These are phyloP conservation scores for Drosophila mayri DNA, from an alignment of 1,140 invertebrate genomes.

Conservation along the genomic window DNA sequence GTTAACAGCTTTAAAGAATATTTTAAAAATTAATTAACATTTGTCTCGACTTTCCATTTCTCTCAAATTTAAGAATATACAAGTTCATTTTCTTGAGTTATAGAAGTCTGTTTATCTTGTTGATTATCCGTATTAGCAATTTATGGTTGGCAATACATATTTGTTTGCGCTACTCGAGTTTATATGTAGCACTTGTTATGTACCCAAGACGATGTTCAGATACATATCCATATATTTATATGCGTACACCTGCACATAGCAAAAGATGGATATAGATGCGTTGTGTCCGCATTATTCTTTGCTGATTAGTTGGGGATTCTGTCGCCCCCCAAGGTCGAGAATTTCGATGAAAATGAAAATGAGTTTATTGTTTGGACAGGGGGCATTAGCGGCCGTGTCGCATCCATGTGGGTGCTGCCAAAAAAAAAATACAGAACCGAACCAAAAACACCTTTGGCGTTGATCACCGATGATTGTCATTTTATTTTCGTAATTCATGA, in stretches of 20 bases:
- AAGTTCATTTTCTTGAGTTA: background rate
- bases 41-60: background rate
- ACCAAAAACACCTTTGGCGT: constrained; percentile 62
- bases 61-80: background rate
- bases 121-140: constrained; percentile 15
- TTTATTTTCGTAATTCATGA: constrained; percentile 82
- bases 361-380: constrained; percentile 78
- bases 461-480: constrained; percentile 66
- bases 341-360: constrained; percentile 81
- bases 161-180: background rate
- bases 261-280: constrained; percentile 18
- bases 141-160: constrained; percentile 4
- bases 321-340: constrained; percentile 64
- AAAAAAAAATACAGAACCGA: constrained; percentile 51
- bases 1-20: too few relatives aligned
- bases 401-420: constrained; percentile 64
- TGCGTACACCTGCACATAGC: constrained; percentile 4
- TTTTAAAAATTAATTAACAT: background rate
- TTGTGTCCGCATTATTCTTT: constrained; percentile 21
- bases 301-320: constrained; percentile 51
- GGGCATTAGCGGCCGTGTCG: constrained; percentile 51
- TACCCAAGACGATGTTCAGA: constrained; percentile 2
- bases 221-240: background rate
- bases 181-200: constrained; percentile 9
- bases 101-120: background rate